phyloP scores from a whole-genome alignment of 2,113 vertebrate species.

The Brachyhypopomus gauderio region DNA sequence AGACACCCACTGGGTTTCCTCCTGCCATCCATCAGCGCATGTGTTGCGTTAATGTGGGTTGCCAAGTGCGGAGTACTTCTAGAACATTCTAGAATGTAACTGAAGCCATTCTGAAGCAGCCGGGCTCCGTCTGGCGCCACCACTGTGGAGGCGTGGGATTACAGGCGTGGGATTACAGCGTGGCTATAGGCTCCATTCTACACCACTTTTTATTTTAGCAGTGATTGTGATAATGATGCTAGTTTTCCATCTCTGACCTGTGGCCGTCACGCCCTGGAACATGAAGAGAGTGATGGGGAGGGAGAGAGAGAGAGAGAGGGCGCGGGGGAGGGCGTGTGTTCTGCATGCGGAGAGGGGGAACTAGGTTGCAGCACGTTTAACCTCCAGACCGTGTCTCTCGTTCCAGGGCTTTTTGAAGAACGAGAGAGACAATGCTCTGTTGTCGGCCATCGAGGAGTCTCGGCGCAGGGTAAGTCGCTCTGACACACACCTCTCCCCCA shows the following conservation, averaged over 20 bases:
- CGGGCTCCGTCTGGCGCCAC: slow-evolving; percentile 21
- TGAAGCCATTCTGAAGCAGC: slow-evolving; percentile 21
- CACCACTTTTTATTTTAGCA: slow-evolving; percentile 18
- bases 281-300: slow-evolving; percentile 7
- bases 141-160: slow-evolving; percentile 26
- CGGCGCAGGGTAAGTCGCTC: slow-evolving; percentile 87
- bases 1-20: background rate
- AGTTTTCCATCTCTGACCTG: slow-evolving; percentile 39
- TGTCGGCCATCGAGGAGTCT: slow-evolving; percentile 96
- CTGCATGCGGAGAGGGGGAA: slow-evolving; percentile 35
- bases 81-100: slow-evolving; percentile 39
- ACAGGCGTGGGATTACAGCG: slow-evolving; percentile 2
- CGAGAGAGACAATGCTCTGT: slow-evolving; percentile 94
- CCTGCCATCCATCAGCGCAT: background rate
- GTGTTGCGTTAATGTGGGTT: background rate
- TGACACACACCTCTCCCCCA: background rate
- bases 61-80: slow-evolving; percentile 20
- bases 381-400: slow-evolving; percentile 48
- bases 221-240: slow-evolving; percentile 40
- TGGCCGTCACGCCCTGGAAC: slow-evolving; percentile 45
- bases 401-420: slow-evolving; percentile 96
- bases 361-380: slow-evolving; percentile 53
- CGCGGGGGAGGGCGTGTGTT: slow-evolving; percentile 31
- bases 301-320: slow-evolving; percentile 12
- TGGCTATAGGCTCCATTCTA: slow-evolving; percentile 19